Conservation (phyloP, 2,113 vertebrate genomes). For the Crotalus horridus region DNA sequence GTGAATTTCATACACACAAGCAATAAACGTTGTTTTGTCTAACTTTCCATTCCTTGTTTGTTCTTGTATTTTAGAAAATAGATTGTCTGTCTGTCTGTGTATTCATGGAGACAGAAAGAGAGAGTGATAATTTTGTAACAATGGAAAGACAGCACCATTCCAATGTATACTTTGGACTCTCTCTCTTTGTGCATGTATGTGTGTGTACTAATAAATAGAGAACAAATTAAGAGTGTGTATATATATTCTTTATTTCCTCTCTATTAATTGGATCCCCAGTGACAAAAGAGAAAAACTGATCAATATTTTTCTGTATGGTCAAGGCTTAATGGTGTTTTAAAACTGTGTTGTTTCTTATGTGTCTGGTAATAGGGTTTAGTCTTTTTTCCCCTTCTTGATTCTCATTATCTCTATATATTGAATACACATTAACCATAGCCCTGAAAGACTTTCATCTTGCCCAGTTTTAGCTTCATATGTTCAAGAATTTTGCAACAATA, state of each 20-base stretch:
- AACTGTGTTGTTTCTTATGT: not conserved
- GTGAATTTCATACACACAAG: not conserved
- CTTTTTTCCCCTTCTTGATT: not conserved
- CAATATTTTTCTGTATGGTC: not conserved
- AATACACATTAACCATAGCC: not conserved
- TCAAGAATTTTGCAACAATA: not conserved
- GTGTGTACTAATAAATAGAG: not conserved
- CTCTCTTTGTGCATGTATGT: not conserved
- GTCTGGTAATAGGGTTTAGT: not conserved
- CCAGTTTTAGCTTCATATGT: not conserved
- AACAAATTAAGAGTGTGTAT: not conserved
- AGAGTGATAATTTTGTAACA: not conserved
- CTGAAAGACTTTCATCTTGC: not conserved
- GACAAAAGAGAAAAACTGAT: not conserved
- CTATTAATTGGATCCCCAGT: not conserved
- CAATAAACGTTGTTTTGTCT: not conserved
- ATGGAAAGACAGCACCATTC: not conserved
- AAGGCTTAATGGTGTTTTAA: not conserved
- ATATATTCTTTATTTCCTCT: not conserved
- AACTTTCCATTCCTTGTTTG: not conserved
- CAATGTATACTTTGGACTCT: not conserved
- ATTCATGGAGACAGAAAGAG: not conserved
- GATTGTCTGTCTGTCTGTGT: not conserved
- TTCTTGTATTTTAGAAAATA: not conserved
- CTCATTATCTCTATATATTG: not conserved